A percentile compares a stretch with the other conserved stretches of the same genome.
These are phyloP conservation scores for Furnarius figulus DNA, from an alignment of 2,113 vertebrate genomes.

Conservation along the genomic window DNA sequence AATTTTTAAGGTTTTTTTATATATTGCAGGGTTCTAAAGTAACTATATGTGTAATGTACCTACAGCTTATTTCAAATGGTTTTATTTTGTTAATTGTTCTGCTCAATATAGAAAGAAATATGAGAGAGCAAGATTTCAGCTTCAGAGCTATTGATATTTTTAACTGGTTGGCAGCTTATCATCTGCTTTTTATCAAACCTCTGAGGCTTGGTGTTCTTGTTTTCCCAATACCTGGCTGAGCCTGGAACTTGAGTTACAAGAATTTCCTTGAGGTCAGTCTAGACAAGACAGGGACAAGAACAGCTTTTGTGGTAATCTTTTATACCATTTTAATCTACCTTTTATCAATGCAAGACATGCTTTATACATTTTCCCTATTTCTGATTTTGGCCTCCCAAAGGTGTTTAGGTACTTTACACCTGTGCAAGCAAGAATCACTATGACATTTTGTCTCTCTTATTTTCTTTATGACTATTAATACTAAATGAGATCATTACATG, in stretches of 20 bases:
- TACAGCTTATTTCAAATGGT: neutral
- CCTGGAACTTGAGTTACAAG: neutral
- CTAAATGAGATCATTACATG: neutral
- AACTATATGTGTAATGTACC: neutral
- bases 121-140: neutral
- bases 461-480: neutral
- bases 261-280: neutral
- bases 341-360: neutral
- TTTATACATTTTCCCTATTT: neutral
- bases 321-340: neutral
- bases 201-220: neutral
- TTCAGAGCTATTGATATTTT: neutral
- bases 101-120: neutral
- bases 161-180: neutral
- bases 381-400: neutral
- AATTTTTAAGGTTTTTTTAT: neutral
- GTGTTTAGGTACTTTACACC: neutral
- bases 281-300: neutral
- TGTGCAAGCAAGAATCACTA: neutral
- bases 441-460: rapidly evolving
- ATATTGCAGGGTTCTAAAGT: neutral
- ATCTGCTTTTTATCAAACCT: neutral
- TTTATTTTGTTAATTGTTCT: neutral
- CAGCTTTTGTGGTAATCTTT: neutral
- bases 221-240: neutral